A percentile compares a stretch with the other conserved stretches of the same genome.
These are phyloP conservation scores for Pachycephus smyrnensis DNA, from an alignment of 2,888 invertebrate genomes.

Conservation along the genomic window DNA sequence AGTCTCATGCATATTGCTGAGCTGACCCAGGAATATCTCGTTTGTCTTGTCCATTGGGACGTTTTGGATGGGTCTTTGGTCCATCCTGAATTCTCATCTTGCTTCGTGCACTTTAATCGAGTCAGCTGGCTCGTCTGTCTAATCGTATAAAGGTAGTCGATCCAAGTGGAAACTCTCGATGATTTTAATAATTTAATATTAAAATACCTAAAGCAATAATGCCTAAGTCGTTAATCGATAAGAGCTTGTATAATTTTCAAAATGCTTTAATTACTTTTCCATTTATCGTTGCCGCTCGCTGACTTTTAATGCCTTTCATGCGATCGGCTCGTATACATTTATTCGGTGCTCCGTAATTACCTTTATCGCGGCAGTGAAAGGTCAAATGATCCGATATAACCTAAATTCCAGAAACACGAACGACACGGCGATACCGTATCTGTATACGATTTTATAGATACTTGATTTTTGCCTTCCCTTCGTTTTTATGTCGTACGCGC, in stretches of 20 bases:
- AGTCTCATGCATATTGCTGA: background rate
- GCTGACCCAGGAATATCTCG: background rate
- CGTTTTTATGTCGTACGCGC: background rate
- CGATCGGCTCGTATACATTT: background rate
- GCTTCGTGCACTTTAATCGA: background rate
- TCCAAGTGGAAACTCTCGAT: background rate
- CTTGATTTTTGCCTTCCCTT: background rate
- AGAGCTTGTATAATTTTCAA: background rate
- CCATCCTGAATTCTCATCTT: background rate
- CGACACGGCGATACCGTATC: background rate
- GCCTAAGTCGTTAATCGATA: background rate
- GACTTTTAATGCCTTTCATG: background rate
- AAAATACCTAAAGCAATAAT: background rate
- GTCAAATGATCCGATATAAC: background rate
- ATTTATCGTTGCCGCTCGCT: background rate
- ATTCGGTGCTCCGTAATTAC: background rate
- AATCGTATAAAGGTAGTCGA: background rate
- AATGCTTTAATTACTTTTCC: background rate
- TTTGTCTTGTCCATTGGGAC: background rate
- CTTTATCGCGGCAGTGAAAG: background rate
- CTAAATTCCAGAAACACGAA: background rate
- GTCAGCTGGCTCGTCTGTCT: background rate
- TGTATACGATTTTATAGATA: background rate
- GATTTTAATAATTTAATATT: background rate
- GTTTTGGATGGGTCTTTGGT: background rate